These are phyloP conservation scores for Tinamus guttatus DNA, from an alignment of 2,113 vertebrate genomes.

Conservation along the genomic window DNA sequence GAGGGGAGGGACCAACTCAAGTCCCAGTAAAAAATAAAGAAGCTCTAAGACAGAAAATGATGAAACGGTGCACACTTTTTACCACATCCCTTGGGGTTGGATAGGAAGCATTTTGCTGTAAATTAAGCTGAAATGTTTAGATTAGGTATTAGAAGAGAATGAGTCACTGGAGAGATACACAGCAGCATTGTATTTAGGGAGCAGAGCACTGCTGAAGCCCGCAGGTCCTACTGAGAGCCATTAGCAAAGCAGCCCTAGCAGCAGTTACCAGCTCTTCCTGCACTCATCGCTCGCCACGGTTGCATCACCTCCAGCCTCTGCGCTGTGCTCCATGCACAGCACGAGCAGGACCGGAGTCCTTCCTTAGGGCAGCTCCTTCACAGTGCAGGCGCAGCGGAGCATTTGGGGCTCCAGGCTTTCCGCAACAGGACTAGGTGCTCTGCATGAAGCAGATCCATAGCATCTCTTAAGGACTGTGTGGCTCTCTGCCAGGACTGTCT, in stretches of 20 bases:
- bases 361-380: background rate
- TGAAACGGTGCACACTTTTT: background rate
- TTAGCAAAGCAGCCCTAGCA: background rate
- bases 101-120: background rate
- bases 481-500: background rate
- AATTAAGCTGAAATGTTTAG: constrained; percentile 26
- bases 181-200: background rate
- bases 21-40: background rate
- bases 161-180: background rate
- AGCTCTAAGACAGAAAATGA: background rate
- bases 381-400: background rate
- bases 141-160: background rate
- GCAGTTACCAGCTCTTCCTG: background rate
- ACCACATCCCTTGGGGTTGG: background rate
- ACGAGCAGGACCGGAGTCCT: background rate
- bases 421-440: background rate
- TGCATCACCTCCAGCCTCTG: background rate
- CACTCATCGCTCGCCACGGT: background rate
- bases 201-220: background rate
- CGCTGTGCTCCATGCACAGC: fast-evolving
- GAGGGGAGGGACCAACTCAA: background rate
- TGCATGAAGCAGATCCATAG: fast-evolving
- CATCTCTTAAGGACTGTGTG: fast-evolving
- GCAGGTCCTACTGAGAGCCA: background rate
- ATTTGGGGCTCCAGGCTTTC: background rate